Evolutionary conservation across 1,140 invertebrate species (phyloP).

Genomic region (Bombus huntii): DNA sequence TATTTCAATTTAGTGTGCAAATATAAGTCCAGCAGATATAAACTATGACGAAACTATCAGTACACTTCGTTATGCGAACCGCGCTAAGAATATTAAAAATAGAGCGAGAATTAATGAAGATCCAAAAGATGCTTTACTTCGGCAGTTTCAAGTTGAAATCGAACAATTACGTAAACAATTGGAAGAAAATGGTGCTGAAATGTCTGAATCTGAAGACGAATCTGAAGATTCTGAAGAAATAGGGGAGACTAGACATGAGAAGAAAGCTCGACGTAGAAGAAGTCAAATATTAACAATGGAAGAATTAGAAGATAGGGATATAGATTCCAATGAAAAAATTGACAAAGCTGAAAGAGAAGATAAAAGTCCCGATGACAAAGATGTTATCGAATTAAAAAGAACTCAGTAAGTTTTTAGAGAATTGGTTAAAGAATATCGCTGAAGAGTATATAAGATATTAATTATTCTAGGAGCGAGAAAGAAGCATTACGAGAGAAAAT

Average conservation of each 20-base stretch:
- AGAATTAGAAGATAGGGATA: constrained; percentile 73
- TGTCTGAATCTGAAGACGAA: constrained; percentile 77
- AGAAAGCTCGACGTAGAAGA: constrained; percentile 69
- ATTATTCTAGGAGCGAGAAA: constrained; percentile 86
- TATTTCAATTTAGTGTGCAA: constrained; percentile 88
- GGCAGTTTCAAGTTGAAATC: constrained; percentile 98
- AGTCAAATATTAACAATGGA: constrained; percentile 78
- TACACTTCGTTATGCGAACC: constrained; percentile 97
- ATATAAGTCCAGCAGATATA: constrained; percentile 96
- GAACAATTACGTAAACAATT: constrained; percentile 94
- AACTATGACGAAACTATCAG: constrained; percentile 99
- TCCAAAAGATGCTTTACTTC: constrained; percentile 97
- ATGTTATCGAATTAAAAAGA: constrained; percentile 80
- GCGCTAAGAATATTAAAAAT: constrained; percentile 99
- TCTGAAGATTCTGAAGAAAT: constrained; percentile 75
- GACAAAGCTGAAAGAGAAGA: constrained; percentile 79
- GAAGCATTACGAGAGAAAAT: constrained; percentile 93
- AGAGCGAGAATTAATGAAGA: constrained; percentile 98
- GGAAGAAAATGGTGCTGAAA: constrained; percentile 84
- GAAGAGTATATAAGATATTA: not conserved
- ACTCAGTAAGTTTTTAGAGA: constrained; percentile 76
- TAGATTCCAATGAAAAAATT: constrained; percentile 73
- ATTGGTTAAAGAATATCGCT: not conserved
- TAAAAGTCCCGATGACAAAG: constrained; percentile 77
- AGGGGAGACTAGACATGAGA: constrained; percentile 69